Conservation (phyloP, 2,888 invertebrate genomes). For the Leptothorax acervorum region DNA sequence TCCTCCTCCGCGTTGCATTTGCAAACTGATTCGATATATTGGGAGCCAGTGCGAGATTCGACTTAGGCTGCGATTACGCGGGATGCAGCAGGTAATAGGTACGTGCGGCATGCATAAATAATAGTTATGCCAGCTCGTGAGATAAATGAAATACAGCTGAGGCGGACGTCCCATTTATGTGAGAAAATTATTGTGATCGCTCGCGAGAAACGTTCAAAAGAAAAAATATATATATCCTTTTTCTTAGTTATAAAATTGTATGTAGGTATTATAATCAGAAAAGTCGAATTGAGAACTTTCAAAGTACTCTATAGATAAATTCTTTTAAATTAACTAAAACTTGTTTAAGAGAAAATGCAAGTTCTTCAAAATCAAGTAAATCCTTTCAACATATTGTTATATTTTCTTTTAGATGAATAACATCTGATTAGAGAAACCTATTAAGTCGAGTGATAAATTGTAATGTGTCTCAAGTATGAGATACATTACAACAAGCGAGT, state of each 20-base stretch:
- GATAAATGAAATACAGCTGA: conserved; percentile 49
- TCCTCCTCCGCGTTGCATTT: conserved; percentile 60
- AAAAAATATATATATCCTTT: neutral
- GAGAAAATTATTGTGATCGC: conserved; percentile 29
- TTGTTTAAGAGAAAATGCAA: neutral
- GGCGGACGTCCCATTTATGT: conserved; percentile 34
- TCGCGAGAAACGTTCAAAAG: neutral
- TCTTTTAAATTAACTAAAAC: neutral
- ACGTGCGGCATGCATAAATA: conserved; percentile 64
- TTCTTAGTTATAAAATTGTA: neutral
- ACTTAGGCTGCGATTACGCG: conserved; percentile 46
- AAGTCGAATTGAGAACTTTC: neutral
- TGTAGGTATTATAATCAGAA: neutral
- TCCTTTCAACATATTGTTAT: conserved; percentile 16
- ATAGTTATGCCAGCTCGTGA: conserved; percentile 45
- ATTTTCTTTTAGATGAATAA: conserved; percentile 63
- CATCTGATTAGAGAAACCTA: conserved; percentile 59
- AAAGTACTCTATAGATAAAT: neutral
- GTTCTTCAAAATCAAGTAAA: neutral
- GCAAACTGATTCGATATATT: conserved; percentile 61
- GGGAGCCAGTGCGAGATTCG: conserved; percentile 38
- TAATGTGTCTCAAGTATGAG: conserved; percentile 63
- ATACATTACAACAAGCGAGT: neutral
- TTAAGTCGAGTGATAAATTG: conserved; percentile 59
- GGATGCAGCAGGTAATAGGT: conserved; percentile 42